These are phyloP conservation scores for Caenorhabditis zanzibari DNA, from an alignment of 2,888 invertebrate genomes.

Conservation along the genomic window DNA sequence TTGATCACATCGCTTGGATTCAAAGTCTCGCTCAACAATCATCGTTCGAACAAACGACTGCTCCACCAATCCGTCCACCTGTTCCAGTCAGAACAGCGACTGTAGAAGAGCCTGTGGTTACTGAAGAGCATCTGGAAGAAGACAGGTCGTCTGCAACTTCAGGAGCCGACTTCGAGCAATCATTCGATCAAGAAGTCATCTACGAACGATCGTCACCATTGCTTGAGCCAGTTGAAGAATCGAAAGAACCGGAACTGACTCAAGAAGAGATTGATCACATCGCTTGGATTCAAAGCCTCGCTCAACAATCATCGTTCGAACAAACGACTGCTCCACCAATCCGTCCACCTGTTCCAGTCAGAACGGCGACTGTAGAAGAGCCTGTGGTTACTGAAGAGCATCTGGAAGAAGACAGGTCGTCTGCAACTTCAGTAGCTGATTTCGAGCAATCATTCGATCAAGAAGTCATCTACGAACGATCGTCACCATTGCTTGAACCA, in stretches of 20 bases:
- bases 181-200: constrained; percentile 23
- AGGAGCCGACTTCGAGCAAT: constrained; percentile 41
- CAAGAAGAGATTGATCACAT: constrained; percentile 65
- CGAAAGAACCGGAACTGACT: constrained; percentile 35
- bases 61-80: constrained; percentile 23
- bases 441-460: constrained; percentile 55
- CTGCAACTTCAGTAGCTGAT: constrained; percentile 63
- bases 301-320: constrained; percentile 50
- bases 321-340: constrained; percentile 10
- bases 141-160: constrained; percentile 43
- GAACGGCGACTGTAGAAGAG: constrained; percentile 18
- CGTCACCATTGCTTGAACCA: constrained; percentile 23
- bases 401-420: constrained; percentile 26
- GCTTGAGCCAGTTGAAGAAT: constrained; percentile 22
- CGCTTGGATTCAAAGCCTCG: constrained; percentile 54
- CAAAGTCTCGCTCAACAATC: constrained; percentile 59
- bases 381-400: neutral
- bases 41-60: constrained; percentile 45
- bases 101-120: constrained; percentile 10
- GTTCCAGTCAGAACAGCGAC: constrained; percentile 26
- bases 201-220: constrained; percentile 45
- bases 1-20: constrained; percentile 65
- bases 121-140: constrained; percentile 8
- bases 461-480: constrained; percentile 23
- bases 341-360: constrained; percentile 13